These are phyloP conservation scores for Drosophila guanche DNA, from an alignment of 1,140 invertebrate species.

Conservation along the genomic window DNA sequence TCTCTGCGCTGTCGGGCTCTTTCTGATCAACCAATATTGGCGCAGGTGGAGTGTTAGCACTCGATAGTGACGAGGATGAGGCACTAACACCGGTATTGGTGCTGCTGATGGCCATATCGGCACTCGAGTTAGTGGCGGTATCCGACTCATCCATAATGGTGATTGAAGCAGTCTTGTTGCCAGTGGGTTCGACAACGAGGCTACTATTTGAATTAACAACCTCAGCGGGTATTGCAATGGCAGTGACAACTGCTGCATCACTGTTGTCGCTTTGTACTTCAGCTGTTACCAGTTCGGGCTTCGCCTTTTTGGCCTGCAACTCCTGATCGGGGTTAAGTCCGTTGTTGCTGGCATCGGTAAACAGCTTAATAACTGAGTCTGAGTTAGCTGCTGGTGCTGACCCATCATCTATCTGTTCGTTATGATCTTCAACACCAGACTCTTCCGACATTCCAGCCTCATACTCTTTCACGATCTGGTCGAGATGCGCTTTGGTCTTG, in stretches of 20 bases:
- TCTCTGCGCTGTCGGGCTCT: constrained; percentile 42
- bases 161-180: constrained; percentile 41
- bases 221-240: background rate
- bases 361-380: constrained; percentile 3
- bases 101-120: constrained; percentile 39
- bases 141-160: constrained; percentile 71
- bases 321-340: constrained; percentile 17
- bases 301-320: constrained; percentile 46
- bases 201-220: constrained; percentile 2
- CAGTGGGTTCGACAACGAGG: background rate
- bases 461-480: constrained; percentile 94
- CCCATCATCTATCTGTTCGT: constrained; percentile 19
- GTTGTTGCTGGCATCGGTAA: constrained; percentile 24
- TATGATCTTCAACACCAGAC: constrained; percentile 34
- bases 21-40: constrained; percentile 40
- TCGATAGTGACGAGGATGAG: constrained; percentile 19
- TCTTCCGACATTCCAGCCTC: constrained; percentile 85
- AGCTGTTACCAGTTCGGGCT: constrained; percentile 27
- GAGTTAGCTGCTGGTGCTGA: background rate
- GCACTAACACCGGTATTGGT: constrained; percentile 8
- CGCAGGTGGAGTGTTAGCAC: constrained; percentile 18
- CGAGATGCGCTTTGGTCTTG: constrained; percentile 96
- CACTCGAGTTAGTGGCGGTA: constrained; percentile 62
- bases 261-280: constrained; percentile 4
- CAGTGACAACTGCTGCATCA: background rate